A percentile compares a stretch with the other conserved stretches of the same genome.
phyloP scores from a whole-genome alignment of 2,888 invertebrate species.

The Oscheius sp. region DNA sequence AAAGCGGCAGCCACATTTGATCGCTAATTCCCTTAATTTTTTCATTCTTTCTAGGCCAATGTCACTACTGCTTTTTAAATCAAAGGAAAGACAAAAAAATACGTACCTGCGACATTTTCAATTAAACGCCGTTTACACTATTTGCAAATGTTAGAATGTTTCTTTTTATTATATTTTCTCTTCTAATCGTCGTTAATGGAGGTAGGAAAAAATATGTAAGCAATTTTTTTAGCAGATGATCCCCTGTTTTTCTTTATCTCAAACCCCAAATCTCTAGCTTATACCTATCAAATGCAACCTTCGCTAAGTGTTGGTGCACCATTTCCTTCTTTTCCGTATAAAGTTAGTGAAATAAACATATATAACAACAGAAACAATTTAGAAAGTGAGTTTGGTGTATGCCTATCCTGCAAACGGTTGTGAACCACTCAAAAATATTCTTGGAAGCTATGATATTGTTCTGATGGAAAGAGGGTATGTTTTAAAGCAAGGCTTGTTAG shows the following conservation, averaged over 20 bases:
- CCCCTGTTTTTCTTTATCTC: constrained; percentile 30
- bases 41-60: too few species aligned
- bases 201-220: not conserved
- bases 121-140: not conserved
- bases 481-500: not conserved
- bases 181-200: not conserved
- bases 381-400: constrained; percentile 31
- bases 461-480: constrained; percentile 35
- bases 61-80: too few species aligned
- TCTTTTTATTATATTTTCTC: not conserved
- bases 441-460: constrained; percentile 20
- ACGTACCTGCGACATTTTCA: too few species aligned
- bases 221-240: constrained; percentile 22
- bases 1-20: too few species aligned
- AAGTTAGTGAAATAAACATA: constrained; percentile 6
- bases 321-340: constrained; percentile 27
- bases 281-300: constrained; percentile 38
- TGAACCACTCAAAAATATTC: constrained; percentile 30
- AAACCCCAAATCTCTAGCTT: constrained; percentile 26
- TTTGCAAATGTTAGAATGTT: constrained; percentile 13
- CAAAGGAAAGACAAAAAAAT: too few species aligned
- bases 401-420: constrained; percentile 35
- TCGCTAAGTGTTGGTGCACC: constrained; percentile 20
- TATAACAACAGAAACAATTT: not conserved
- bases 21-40: too few species aligned